Evolutionary conservation across 2,888 invertebrate genomes (phyloP).

Genomic region (Parapristionchus giblindavisi): DNA sequence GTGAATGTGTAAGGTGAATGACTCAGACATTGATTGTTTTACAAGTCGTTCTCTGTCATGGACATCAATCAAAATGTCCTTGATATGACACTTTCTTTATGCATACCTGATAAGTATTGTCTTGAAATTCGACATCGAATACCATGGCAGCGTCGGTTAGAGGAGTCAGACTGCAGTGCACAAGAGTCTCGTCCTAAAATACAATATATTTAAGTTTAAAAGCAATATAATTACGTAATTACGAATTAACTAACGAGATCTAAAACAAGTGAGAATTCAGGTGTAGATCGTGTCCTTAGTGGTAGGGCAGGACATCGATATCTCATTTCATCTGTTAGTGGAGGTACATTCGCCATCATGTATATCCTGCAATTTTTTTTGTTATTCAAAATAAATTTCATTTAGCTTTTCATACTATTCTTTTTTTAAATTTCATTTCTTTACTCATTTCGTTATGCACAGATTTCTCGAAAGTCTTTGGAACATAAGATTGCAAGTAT

Average conservation of each 20-base stretch:
- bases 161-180: conserved; percentile 91
- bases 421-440: too few species aligned
- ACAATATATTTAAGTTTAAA: conserved; percentile 18
- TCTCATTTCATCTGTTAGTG: conserved; percentile 81
- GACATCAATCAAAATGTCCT: neutral
- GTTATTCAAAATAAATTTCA: too few species aligned
- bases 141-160: conserved; percentile 90
- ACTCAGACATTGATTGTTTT: neutral
- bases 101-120: conserved; percentile 81
- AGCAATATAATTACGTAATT: neutral
- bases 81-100: too few species aligned
- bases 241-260: conserved; percentile 79
- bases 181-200: conserved; percentile 87
- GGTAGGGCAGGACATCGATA: conserved; percentile 78
- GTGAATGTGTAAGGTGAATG: too few species aligned
- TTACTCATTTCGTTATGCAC: too few species aligned
- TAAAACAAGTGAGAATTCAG: conserved; percentile 81
- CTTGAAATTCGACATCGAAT: conserved; percentile 90
- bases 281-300: conserved; percentile 88
- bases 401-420: too few species aligned
- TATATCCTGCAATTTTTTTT: conserved; percentile 74
- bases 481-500: too few species aligned
- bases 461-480: too few species aligned
- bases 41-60: neutral
- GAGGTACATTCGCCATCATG: conserved; percentile 89